These are phyloP conservation scores for Geothlypis trichas DNA, from an alignment of 2,113 vertebrate genomes.

Conservation along the genomic window DNA sequence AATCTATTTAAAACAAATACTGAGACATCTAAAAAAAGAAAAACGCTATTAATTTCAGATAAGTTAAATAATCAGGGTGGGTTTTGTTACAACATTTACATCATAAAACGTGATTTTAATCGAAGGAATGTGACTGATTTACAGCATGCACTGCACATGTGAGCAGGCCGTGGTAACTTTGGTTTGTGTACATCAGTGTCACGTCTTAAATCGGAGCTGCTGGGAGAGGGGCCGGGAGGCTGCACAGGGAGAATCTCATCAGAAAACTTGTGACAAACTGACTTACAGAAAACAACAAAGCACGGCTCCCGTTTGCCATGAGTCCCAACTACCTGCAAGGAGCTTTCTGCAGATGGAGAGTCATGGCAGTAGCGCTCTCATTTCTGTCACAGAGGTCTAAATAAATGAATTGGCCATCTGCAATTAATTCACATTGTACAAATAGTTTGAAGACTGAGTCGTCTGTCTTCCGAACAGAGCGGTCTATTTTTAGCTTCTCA, in stretches of 20 bases:
- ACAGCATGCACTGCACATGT: background rate
- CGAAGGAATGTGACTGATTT: background rate
- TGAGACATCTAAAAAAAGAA: background rate
- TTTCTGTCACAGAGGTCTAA: slow-evolving; percentile 54
- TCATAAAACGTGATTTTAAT: background rate
- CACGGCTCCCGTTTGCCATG: background rate
- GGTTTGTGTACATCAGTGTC: background rate
- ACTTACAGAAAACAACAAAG: background rate
- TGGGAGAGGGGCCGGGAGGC: background rate
- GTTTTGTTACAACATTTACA: background rate
- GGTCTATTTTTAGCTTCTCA: slow-evolving; percentile 72
- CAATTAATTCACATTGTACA: slow-evolving; percentile 63
- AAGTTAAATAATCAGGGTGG: background rate
- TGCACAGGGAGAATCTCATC: background rate
- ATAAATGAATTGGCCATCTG: slow-evolving; percentile 63
- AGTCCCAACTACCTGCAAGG: background rate
- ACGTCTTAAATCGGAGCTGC: background rate
- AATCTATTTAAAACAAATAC: background rate
- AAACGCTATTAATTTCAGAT: background rate
- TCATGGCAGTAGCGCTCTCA: background rate
- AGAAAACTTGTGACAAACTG: background rate
- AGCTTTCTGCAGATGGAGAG: background rate
- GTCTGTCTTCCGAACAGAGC: slow-evolving; percentile 69
- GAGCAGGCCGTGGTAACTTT: background rate
- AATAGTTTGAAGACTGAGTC: slow-evolving; percentile 61